Evolutionary conservation across 2,888 invertebrate species (phyloP), one percentile per base, ranked within the genome.

Genomic region (Copidosoma aretas): DNA sequence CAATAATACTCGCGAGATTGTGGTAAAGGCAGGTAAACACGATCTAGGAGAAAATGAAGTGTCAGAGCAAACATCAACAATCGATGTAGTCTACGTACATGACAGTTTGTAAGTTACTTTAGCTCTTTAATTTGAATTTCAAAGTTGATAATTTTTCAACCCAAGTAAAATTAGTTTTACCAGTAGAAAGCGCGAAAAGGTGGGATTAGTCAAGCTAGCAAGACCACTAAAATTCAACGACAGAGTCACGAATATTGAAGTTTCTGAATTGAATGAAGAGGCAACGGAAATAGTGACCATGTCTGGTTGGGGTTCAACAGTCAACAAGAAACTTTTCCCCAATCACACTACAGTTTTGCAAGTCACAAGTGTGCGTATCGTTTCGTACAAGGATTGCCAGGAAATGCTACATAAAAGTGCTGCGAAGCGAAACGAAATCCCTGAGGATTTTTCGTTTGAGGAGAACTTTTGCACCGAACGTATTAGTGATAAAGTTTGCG

Each of bases 281-380:
- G 78, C 80, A n/a, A 43, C 19, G 14, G 84, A 84, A 54, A 62
- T 75, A 59, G 80, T 81, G 0, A 78, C 80, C 1, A 79, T 86
- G 10, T 82, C 85, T 15, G 86, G 86, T 61, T 87, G 87, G 86
- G 86, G 86, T 46, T 82, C 84, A 52, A 79, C 78, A 21, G 76
- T 77, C 15, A 67, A 71, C 17, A 65, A 73, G 0, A 73, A 73
- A 22, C 51, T 64, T 1, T 51, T 70, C 3, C 68, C 72, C 1
- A 41, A 61, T 12, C 74, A 76, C 73, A 84, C 84, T 0, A 52
- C 69, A 8, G 73, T 69, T 25, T 78, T 85, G 22, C 84, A 84
- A 60, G 77, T 72, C 4, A 78, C 73, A 5, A 52, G 71, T 5
- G 54, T 84, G 15, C 80, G 81, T 0, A 15, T 82, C 1, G 32